Conservation (phyloP, 64 coral and sea anemone species). For the Catalaphyllia jardinei region DNA sequence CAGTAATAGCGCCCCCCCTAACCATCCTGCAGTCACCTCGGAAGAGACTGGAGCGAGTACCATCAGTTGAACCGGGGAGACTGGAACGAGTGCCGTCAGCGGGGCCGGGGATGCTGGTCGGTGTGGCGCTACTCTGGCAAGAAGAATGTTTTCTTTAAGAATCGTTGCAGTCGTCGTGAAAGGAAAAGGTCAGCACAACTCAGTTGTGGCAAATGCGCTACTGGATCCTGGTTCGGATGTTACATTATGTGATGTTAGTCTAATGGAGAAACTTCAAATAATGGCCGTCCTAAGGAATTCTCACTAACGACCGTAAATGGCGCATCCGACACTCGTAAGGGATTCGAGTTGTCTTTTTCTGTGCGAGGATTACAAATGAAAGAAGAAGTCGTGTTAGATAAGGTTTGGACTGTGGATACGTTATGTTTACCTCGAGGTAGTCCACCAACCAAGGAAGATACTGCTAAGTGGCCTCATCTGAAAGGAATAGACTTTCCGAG, state of each 20-base stretch:
- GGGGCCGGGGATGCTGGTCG: conserved; percentile 31
- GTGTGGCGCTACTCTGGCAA: neutral
- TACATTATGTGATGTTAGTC: neutral
- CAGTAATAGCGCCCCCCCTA: neutral
- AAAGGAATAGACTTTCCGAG: no score
- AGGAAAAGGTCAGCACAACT: neutral
- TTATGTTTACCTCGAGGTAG: no score
- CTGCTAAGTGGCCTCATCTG: no score
- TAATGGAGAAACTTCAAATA: conserved; percentile 34
- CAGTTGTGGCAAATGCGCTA: conserved; percentile 17
- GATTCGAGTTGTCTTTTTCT: neutral
- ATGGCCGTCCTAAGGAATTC: neutral
- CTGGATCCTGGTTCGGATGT: neutral
- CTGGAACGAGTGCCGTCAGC: conserved; percentile 17
- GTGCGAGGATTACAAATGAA: neutral
- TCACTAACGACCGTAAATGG: no score
- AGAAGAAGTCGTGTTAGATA: no score
- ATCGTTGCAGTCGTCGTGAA: no score
- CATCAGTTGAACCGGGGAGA: conserved; percentile 22
- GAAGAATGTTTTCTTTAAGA: neutral
- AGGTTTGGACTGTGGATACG: no score
- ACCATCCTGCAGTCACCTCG: neutral
- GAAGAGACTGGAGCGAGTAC: conserved; percentile 4
- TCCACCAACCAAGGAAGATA: no score
- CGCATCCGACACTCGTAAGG: neutral